Conservation (phyloP, 2,888 invertebrate species). For the Dolichopus griseipennis region DNA sequence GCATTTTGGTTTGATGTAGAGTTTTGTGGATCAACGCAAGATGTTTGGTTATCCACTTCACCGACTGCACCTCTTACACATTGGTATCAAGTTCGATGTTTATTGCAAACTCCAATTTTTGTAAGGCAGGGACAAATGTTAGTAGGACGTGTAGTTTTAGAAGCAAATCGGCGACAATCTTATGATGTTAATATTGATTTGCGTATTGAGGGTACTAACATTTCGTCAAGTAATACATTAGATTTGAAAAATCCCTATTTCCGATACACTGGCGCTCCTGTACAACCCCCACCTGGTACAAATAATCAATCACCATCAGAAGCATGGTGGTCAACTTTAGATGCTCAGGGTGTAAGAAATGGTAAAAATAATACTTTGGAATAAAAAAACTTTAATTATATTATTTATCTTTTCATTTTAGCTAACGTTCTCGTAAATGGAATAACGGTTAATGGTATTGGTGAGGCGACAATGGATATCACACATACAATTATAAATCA, state of each 20-base stretch:
- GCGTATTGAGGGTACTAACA: slow-evolving; percentile 77
- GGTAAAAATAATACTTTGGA: slow-evolving; percentile 27
- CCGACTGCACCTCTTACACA: slow-evolving; percentile 97
- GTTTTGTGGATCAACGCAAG: slow-evolving; percentile 81
- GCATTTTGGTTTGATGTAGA: slow-evolving; percentile 99
- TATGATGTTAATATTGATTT: slow-evolving; percentile 97
- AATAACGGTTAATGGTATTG: slow-evolving; percentile 63
- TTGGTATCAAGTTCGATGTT: slow-evolving; percentile 98
- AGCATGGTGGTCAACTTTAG: slow-evolving; percentile 79
- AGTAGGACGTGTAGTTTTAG: slow-evolving; percentile 75
- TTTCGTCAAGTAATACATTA: slow-evolving; percentile 80
- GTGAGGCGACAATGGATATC: slow-evolving; percentile 63
- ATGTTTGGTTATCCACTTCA: slow-evolving; percentile 94
- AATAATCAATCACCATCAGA: slow-evolving; percentile 89
- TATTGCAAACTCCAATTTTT: slow-evolving; percentile 87
- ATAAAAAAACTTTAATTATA: slow-evolving; percentile 14
- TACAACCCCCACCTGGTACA: slow-evolving; percentile 85
- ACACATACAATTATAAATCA: slow-evolving; percentile 46
- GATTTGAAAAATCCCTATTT: slow-evolving; percentile 99
- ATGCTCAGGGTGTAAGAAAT: slow-evolving; percentile 53
- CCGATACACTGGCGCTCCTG: slow-evolving; percentile 88
- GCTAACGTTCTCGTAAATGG: slow-evolving; percentile 68
- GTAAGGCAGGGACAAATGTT: slow-evolving; percentile 89
- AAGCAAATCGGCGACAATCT: slow-evolving; percentile 94
- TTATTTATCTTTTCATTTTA: slow-evolving; percentile 25